Evolutionary conservation across 2,797 vertebrate genomes (phyloP).

Genomic region (Poecilia gillii): DNA sequence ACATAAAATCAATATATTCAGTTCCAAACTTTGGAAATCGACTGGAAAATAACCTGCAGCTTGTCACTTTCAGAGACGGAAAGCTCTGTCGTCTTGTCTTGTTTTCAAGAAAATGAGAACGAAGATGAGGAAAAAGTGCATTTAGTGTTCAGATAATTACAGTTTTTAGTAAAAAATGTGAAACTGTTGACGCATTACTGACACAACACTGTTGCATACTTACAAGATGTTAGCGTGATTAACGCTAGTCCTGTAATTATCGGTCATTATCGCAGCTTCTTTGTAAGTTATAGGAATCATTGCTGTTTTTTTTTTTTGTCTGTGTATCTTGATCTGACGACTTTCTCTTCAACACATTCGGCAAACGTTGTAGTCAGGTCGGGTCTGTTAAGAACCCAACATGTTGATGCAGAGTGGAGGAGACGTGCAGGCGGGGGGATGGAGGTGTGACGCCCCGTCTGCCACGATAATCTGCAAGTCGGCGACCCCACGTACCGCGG

Average conservation of each 20-base stretch:
- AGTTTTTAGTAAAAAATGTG: background rate
- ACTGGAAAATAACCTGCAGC: background rate
- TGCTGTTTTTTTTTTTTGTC: background rate
- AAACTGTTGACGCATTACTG: background rate
- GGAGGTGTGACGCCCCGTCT: constrained; percentile 56
- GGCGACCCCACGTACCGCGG: constrained; percentile 58
- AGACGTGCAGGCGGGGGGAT: constrained; percentile 35
- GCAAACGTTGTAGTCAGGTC: constrained; percentile 21
- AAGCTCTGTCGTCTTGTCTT: background rate
- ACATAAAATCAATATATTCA: background rate
- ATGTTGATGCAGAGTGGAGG: constrained; percentile 50
- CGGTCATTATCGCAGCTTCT: background rate
- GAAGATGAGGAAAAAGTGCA: background rate
- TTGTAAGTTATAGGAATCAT: background rate
- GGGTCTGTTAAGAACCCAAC: constrained; percentile 21
- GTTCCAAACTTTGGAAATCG: background rate
- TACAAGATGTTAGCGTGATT: background rate
- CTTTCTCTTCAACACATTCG: constrained; percentile 14
- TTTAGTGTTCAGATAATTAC: background rate
- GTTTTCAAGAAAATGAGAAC: background rate
- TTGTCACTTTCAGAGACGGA: background rate
- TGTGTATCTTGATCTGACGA: constrained; percentile 19
- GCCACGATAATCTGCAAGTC: constrained; percentile 63
- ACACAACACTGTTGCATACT: background rate
- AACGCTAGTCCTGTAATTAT: background rate